phyloP scores from a whole-genome alignment of 2,797 vertebrate genomes.

The Danio tinwini region DNA sequence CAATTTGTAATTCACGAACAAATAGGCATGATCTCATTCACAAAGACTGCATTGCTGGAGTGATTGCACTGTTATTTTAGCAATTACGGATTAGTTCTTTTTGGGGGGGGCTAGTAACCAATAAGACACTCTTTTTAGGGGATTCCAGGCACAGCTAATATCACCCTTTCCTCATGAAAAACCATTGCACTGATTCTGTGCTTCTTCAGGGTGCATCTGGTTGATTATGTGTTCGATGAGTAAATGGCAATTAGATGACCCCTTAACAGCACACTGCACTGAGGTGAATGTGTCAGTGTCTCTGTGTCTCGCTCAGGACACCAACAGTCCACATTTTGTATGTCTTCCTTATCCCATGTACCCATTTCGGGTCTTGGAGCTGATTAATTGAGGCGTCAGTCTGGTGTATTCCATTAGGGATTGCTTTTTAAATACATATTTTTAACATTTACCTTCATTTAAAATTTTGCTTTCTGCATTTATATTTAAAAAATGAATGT shows the following conservation, averaged over 20 bases:
- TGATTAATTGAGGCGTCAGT: neutral
- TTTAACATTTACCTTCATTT: neutral
- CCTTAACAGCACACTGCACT: conserved; percentile 9
- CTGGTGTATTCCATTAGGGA: neutral
- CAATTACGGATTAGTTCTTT: neutral
- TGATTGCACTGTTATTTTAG: neutral
- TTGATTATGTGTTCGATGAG: conserved; percentile 8
- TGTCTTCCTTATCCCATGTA: neutral
- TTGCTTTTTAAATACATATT: neutral
- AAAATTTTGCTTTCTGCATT: no score
- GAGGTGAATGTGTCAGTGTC: conserved; percentile 11
- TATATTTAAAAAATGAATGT: no score
- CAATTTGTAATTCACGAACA: neutral
- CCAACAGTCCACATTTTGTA: neutral
- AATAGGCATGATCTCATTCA: conserved; percentile 7
- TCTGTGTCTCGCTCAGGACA: neutral
- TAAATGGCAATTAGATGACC: neutral
- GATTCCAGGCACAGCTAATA: neutral
- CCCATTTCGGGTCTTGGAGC: neutral
- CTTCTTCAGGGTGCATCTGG: neutral
- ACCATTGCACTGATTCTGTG: conserved; percentile 12
- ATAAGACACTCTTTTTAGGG: neutral
- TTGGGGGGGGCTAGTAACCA: neutral
- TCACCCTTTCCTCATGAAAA: neutral
- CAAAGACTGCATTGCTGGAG: neutral